Conservation (phyloP, 2,113 vertebrate genomes). For the Coracopsis vasa region DNA sequence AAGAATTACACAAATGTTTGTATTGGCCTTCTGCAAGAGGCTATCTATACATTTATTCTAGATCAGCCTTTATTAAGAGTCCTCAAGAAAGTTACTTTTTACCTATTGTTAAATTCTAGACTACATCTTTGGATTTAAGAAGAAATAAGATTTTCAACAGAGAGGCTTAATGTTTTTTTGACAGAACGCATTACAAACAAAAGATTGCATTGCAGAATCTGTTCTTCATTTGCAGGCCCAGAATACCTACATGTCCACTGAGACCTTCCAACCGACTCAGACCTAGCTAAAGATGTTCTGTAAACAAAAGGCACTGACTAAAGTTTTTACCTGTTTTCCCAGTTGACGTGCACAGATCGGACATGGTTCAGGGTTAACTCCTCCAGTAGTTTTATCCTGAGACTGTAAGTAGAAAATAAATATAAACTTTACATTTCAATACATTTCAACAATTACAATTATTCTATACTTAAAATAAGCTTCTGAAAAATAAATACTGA, state of each 20-base stretch:
- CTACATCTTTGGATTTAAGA: neutral
- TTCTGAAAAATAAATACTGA: neutral
- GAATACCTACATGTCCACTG: rapidly evolving
- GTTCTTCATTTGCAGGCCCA: neutral
- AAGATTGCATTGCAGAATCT: neutral
- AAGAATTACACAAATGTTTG: neutral
- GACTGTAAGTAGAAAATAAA: slow-evolving; percentile 75
- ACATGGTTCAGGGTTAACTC: slow-evolving; percentile 95
- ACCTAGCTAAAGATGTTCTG: neutral
- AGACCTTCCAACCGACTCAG: neutral
- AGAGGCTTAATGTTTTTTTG: neutral
- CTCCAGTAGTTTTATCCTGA: slow-evolving; percentile 93
- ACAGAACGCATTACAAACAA: neutral
- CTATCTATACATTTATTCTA: neutral
- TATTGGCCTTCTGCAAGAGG: neutral
- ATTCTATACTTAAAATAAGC: neutral
- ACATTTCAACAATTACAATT: neutral
- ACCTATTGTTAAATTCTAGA: neutral
- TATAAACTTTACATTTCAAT: neutral
- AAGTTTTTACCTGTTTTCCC: slow-evolving; percentile 86
- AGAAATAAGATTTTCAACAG: neutral
- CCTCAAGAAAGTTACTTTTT: neutral
- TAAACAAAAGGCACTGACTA: neutral
- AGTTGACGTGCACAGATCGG: slow-evolving; percentile 94
- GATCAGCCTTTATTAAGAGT: neutral